Evolutionary conservation across 2,113 vertebrate genomes (phyloP).

Genomic region (Corapipo altera): DNA sequence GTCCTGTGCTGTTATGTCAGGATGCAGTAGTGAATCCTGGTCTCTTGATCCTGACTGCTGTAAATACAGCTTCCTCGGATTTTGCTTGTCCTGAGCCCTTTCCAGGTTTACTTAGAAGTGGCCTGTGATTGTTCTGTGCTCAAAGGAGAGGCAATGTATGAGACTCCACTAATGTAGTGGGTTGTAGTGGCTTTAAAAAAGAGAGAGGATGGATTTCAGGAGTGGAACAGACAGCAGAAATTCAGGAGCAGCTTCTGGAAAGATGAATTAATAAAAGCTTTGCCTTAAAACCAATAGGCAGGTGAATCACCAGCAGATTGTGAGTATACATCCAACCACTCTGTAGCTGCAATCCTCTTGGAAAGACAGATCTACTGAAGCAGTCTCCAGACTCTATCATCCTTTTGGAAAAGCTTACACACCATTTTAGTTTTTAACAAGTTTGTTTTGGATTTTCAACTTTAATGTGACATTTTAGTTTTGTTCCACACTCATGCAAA

Average conservation of each 20-base stretch:
- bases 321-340: background rate
- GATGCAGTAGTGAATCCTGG: background rate
- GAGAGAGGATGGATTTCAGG: background rate
- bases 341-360: background rate
- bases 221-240: background rate
- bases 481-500: background rate
- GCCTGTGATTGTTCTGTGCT: background rate
- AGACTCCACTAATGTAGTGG: background rate
- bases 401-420: background rate
- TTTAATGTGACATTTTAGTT: constrained; percentile 4
- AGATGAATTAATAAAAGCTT: background rate
- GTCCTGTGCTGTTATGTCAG: background rate
- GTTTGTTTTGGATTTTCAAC: background rate
- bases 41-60: background rate
- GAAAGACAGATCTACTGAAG: background rate
- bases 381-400: background rate
- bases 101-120: background rate
- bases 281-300: background rate
- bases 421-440: background rate
- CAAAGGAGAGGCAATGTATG: background rate
- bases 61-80: background rate
- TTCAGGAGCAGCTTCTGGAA: background rate
- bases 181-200: background rate
- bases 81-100: background rate
- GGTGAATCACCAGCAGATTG: background rate